Conservation (phyloP, 2,113 vertebrate genomes). For the Capra hircus region DNA sequence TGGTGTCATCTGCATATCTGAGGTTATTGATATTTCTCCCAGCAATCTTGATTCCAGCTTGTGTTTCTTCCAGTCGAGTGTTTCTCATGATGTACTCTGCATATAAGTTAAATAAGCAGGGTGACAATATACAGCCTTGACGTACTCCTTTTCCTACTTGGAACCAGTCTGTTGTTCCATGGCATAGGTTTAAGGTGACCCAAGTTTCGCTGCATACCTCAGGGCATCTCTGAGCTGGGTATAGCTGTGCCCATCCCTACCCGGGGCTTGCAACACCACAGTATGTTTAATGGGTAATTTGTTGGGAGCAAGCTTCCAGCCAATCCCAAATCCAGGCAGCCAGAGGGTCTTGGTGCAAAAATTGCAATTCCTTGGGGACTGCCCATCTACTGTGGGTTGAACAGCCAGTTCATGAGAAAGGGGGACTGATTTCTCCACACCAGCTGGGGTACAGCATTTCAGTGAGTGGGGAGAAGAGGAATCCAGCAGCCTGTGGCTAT, state of each 20-base stretch:
- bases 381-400: background rate
- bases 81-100: too few species aligned
- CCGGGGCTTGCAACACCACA: fast-evolving
- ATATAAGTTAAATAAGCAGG: too few species aligned
- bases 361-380: background rate
- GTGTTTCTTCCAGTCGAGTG: too few species aligned
- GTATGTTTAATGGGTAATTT: background rate
- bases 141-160: too few species aligned
- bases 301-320: background rate
- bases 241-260: fast-evolving
- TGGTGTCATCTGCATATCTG: too few species aligned
- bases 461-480: background rate
- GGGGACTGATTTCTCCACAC: background rate
- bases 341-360: background rate
- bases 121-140: too few species aligned
- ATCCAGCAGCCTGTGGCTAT: background rate
- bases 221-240: background rate
- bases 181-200: background rate
- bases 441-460: too few species aligned
- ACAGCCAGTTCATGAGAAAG: background rate
- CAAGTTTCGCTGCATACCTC: fast-evolving
- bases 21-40: too few species aligned
- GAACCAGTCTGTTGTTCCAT: too few species aligned
- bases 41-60: too few species aligned
- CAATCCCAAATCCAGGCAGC: background rate